These are phyloP conservation scores for Gila robusta DNA, from an alignment of 2,797 vertebrate genomes.

Conservation along the genomic window DNA sequence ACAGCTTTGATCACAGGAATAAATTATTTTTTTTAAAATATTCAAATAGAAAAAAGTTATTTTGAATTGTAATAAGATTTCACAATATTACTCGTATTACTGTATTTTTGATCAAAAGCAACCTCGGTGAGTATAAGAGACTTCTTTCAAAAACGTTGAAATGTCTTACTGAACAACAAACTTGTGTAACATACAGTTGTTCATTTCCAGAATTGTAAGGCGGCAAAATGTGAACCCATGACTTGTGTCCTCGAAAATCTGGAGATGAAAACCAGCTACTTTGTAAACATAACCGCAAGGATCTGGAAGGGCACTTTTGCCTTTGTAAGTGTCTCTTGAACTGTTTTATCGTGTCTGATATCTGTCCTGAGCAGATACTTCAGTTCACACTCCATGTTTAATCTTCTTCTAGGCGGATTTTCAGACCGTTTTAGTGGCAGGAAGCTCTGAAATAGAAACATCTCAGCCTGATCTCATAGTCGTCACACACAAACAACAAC, in stretches of 20 bases:
- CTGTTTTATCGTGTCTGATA: not conserved
- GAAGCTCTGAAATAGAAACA: conserved; percentile 76
- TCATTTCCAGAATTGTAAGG: conserved; percentile 78
- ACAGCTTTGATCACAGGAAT: not conserved
- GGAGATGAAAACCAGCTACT: conserved; percentile 77
- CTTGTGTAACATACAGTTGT: not conserved
- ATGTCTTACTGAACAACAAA: not conserved
- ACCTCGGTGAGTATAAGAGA: not conserved
- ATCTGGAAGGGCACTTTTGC: conserved; percentile 87
- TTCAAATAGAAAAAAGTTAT: not conserved
- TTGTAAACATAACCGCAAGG: conserved; percentile 80
- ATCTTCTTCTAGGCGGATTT: conserved; percentile 76
- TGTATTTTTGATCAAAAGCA: not conserved
- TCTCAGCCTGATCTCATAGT: conserved; percentile 79
- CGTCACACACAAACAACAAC: conserved; percentile 76
- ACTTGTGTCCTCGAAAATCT: conserved; percentile 80
- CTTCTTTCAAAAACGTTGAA: not conserved
- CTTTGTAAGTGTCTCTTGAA: conserved; percentile 30
- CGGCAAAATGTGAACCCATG: conserved; percentile 74
- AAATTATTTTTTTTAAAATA: not conserved
- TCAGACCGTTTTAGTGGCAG: conserved; percentile 77
- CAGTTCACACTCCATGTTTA: not conserved
- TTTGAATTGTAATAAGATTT: not conserved
- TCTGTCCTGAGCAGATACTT: not conserved
- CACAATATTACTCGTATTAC: not conserved